Evolutionary conservation across 2,888 invertebrate genomes (phyloP).

Genomic region (Drosophila diplacantha): DNA sequence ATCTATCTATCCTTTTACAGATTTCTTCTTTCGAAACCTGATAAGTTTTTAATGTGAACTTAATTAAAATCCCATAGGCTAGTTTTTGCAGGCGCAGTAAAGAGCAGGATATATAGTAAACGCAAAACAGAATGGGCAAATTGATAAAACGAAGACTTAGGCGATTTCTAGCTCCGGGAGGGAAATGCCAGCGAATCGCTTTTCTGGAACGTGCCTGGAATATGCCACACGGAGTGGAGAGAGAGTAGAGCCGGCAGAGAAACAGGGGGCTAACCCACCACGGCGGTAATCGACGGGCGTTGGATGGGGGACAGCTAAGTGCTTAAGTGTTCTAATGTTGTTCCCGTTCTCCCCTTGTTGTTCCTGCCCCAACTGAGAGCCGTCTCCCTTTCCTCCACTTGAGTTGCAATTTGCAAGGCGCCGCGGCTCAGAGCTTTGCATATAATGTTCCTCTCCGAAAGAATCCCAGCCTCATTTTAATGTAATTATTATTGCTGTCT

Average conservation of each 20-base stretch:
- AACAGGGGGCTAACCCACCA: conserved; percentile 22
- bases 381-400: conserved; percentile 25
- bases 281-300: conserved; percentile 20
- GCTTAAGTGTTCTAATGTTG: conserved; percentile 68
- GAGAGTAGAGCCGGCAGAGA: background rate
- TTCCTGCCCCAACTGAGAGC: background rate
- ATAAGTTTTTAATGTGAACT: conserved; percentile 3
- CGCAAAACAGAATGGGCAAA: conserved; percentile 22
- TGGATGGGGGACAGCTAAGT: conserved; percentile 49
- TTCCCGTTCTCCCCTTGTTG: conserved; percentile 43
- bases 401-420: conserved; percentile 41
- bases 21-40: background rate
- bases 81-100: conserved; percentile 13
- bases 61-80: conserved; percentile 38
- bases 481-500: conserved; percentile 57
- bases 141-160: conserved; percentile 45
- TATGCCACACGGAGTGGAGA: conserved; percentile 12
- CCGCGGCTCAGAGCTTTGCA: conserved; percentile 7
- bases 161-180: conserved; percentile 35
- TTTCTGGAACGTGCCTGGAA: conserved; percentile 50
- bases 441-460: conserved; percentile 17
- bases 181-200: conserved; percentile 51
- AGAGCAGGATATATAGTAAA: conserved; percentile 3
- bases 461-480: conserved; percentile 45
- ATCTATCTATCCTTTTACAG: background rate